phyloP scores from a whole-genome alignment of 2,113 vertebrate species.

The Pteronura brasiliensis region DNA sequence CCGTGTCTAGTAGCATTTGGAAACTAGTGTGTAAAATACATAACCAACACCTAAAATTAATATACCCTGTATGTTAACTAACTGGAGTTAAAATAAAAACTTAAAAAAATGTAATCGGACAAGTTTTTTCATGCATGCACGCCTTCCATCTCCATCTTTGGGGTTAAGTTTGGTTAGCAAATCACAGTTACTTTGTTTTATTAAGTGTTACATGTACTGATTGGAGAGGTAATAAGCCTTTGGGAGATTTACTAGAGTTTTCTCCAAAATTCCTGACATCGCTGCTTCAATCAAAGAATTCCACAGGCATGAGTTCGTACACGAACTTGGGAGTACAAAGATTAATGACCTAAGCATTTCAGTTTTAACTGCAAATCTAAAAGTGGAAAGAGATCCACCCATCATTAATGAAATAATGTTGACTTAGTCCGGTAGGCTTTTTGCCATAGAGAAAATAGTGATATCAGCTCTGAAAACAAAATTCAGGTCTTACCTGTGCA shows the following conservation, averaged over 20 bases:
- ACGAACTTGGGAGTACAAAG: conserved; percentile 16
- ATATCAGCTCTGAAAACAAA: neutral
- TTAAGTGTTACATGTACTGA: conserved; percentile 8
- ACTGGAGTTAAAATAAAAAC: neutral
- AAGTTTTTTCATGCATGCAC: neutral
- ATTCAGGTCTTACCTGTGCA: neutral
- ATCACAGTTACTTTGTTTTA: neutral
- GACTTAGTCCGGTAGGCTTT: neutral
- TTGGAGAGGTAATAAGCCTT: conserved; percentile 4
- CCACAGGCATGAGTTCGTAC: conserved; percentile 47
- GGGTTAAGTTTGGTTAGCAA: neutral
- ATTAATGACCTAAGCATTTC: conserved; percentile 58
- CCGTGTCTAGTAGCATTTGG: neutral
- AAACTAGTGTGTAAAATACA: neutral
- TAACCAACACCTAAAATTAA: neutral
- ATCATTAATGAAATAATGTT: conserved; percentile 30
- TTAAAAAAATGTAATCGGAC: neutral
- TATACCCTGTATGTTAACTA: neutral
- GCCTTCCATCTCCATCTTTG: neutral
- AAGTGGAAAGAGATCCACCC: conserved; percentile 41
- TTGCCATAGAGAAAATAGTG: conserved; percentile 7
- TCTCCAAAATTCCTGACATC: conserved; percentile 58
- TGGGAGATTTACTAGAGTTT: conserved; percentile 12
- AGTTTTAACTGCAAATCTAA: conserved; percentile 51
- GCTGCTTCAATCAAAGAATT: conserved; percentile 49